These are phyloP conservation scores for Petaurus breviceps DNA, from an alignment of 2,113 vertebrate genomes.

Conservation along the genomic window DNA sequence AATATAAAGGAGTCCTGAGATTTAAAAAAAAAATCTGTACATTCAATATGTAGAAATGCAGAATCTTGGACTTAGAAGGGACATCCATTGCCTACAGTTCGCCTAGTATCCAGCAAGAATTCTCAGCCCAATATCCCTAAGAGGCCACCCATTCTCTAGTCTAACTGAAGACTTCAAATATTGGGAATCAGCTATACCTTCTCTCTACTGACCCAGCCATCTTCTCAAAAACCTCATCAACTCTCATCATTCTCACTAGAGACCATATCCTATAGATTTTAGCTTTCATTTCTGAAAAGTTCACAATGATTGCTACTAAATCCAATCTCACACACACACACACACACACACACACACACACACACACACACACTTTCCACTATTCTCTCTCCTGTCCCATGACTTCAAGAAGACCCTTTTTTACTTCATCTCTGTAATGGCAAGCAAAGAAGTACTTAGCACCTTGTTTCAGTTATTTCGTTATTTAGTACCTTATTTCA, in stretches of 20 bases:
- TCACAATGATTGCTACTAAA: background rate
- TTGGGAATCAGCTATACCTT: background rate
- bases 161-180: background rate
- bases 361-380: too few relatives aligned
- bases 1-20: background rate
- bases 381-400: too few relatives aligned
- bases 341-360: too few relatives aligned
- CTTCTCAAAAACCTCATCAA: background rate
- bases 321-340: background rate
- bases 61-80: background rate
- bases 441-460: too few relatives aligned
- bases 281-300: background rate
- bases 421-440: too few relatives aligned
- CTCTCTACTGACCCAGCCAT: background rate
- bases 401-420: too few relatives aligned
- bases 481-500: too few relatives aligned
- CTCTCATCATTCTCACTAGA: background rate
- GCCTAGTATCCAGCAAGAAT: background rate
- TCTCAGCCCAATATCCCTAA: background rate
- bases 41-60: background rate
- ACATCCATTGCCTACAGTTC: background rate
- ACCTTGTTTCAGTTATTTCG: too few relatives aligned
- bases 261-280: background rate
- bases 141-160: background rate
- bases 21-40: background rate